Evolutionary conservation across 1,140 invertebrate species (phyloP).

Genomic region (Rhopalosiphum maidis): DNA sequence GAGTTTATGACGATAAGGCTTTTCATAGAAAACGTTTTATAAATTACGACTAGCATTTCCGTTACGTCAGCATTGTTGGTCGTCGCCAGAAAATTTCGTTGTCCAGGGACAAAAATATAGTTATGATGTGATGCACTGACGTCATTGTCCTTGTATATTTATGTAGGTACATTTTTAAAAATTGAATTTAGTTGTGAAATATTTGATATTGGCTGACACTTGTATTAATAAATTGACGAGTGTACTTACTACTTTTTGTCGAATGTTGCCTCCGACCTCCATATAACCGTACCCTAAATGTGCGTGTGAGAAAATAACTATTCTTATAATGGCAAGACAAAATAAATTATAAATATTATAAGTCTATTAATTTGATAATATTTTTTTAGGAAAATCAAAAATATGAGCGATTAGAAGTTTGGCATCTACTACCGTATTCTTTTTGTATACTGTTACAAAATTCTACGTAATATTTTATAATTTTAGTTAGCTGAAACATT

Average conservation of each 20-base stretch:
- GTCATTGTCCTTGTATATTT: neutral
- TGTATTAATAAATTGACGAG: neutral
- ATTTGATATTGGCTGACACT: neutral
- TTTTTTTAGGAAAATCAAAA: too few relatives aligned
- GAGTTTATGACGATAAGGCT: neutral
- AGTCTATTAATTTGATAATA: too few relatives aligned
- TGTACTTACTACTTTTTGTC: neutral
- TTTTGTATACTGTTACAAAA: neutral
- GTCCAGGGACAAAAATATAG: neutral
- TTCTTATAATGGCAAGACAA: neutral
- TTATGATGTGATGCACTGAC: neutral
- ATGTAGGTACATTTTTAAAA: constrained; percentile 17
- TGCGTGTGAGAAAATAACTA: neutral
- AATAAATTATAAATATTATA: too few relatives aligned
- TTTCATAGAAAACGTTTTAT: neutral
- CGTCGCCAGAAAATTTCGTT: neutral
- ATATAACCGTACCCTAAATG: neutral
- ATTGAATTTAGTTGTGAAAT: constrained; percentile 9
- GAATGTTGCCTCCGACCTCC: neutral
- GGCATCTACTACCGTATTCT: neutral
- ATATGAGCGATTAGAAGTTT: too few relatives aligned
- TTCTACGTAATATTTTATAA: neutral
- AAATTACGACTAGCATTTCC: neutral
- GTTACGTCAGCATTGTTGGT: neutral
- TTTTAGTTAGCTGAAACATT: too few relatives aligned